These are phyloP conservation scores for Drosophila rubida DNA, from an alignment of 2,888 invertebrate genomes.

Conservation along the genomic window DNA sequence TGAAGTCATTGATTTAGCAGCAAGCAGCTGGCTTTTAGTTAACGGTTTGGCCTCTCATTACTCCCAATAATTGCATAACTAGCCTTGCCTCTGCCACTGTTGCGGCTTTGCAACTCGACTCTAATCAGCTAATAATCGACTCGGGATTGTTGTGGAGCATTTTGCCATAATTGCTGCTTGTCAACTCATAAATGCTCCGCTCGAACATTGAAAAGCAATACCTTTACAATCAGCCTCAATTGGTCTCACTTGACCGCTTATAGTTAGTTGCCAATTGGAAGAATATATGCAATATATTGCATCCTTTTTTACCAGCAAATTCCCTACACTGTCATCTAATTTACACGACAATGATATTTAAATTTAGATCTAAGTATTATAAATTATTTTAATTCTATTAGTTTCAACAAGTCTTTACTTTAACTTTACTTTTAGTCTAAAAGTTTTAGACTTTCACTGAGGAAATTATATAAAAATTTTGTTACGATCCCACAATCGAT, in stretches of 20 bases:
- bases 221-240: not conserved
- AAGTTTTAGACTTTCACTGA: too few species aligned
- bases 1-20: conserved; percentile 67
- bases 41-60: conserved; percentile 38
- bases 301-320: too few species aligned
- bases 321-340: too few species aligned
- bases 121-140: conserved; percentile 22
- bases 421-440: too few species aligned
- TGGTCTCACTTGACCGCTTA: not conserved
- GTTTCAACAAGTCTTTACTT: too few species aligned
- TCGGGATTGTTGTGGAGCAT: conserved; percentile 11
- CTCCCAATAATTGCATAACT: conserved; percentile 43
- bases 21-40: conserved; percentile 48
- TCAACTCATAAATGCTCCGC: conserved; percentile 12
- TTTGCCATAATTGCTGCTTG: conserved; percentile 17
- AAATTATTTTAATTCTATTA: too few species aligned
- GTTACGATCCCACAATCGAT: too few species aligned
- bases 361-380: too few species aligned
- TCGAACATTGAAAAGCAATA: not conserved
- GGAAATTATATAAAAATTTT: too few species aligned
- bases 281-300: too few species aligned
- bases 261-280: too few species aligned
- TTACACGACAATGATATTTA: too few species aligned
- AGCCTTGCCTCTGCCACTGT: conserved; percentile 35
- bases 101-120: conserved; percentile 32